Percentiles rank a stretch among this genome's conserved stretches.
Evolutionary conservation across 1,140 invertebrate species (phyloP).

Genomic region (Frieseomelitta varia): DNA sequence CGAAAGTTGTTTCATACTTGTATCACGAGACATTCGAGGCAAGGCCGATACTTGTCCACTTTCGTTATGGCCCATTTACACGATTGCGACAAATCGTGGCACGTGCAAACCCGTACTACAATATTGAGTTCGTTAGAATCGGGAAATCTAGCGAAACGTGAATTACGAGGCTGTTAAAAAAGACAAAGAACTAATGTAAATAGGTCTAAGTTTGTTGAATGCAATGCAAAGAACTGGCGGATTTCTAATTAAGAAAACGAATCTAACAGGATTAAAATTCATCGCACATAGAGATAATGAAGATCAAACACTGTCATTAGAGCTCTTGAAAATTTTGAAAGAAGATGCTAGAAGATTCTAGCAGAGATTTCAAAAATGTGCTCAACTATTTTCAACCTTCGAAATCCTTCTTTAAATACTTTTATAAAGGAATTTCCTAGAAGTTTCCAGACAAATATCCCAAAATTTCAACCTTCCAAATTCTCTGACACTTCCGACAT

Average conservation of each 20-base stretch:
- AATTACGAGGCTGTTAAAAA: background rate
- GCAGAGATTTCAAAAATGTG: background rate
- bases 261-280: no score
- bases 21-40: background rate
- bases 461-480: background rate
- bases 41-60: background rate
- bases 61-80: conserved; percentile 5
- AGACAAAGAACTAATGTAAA: background rate
- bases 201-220: background rate
- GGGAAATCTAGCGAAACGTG: background rate
- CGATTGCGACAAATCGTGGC: background rate
- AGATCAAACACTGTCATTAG: background rate
- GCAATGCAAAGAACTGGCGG: background rate
- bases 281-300: no score
- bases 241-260: background rate
- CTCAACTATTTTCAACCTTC: background rate
- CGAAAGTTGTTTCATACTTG: background rate
- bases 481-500: background rate
- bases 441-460: background rate
- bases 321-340: background rate
- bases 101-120: background rate
- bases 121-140: background rate
- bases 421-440: background rate
- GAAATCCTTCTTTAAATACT: background rate
- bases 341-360: background rate